phyloP scores from a whole-genome alignment of 2,888 invertebrate species.

The Agrotis ipsilon region DNA sequence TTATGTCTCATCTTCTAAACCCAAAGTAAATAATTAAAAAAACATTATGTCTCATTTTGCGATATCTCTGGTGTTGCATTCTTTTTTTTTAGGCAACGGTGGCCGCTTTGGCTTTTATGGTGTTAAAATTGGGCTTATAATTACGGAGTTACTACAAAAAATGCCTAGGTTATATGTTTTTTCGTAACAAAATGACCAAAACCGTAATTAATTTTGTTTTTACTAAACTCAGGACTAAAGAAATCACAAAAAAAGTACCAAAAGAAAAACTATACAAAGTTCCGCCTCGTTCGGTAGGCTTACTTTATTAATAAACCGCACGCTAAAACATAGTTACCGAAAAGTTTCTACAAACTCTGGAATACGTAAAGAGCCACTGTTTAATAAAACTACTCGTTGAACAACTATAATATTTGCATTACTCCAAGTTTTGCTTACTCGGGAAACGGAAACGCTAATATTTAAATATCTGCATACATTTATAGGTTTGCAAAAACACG shows the following conservation, averaged over 20 bases:
- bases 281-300: neutral
- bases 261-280: neutral
- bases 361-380: conserved; percentile 41
- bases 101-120: too few relatives aligned
- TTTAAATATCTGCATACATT: conserved; percentile 23
- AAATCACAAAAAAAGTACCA: neutral
- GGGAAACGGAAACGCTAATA: conserved; percentile 25
- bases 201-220: neutral
- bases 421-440: conserved; percentile 28
- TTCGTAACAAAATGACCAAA: neutral
- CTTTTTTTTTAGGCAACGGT: too few relatives aligned
- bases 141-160: too few relatives aligned
- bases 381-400: conserved; percentile 48
- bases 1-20: too few relatives aligned
- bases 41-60: neutral
- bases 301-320: conserved; percentile 20
- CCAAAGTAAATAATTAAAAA: too few relatives aligned
- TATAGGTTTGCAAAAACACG: too few relatives aligned
- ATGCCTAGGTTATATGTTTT: too few relatives aligned
- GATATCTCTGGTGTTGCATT: too few relatives aligned
- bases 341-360: conserved; percentile 22
- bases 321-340: neutral
- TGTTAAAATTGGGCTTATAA: too few relatives aligned
- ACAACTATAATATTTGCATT: conserved; percentile 47
- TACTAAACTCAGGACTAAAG: neutral